Evolutionary conservation across 2,113 vertebrate species (phyloP).

Genomic region (Macroglossus sobrinus): DNA sequence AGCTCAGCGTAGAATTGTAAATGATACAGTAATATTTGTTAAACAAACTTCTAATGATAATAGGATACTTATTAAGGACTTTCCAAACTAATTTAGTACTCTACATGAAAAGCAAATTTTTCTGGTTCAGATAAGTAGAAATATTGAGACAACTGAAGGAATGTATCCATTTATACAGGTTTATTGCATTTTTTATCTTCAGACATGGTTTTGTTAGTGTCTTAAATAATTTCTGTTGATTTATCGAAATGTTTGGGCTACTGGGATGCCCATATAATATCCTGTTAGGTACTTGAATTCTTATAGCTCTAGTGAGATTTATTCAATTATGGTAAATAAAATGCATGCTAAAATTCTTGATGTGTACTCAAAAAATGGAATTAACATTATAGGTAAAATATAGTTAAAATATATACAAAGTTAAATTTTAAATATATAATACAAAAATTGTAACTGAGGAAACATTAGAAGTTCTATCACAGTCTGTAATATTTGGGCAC

Average conservation of each 20-base stretch:
- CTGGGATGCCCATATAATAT: slow-evolving; percentile 4
- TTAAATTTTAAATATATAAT: neutral
- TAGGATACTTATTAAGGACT: slow-evolving; percentile 68
- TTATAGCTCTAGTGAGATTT: neutral
- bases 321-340: neutral
- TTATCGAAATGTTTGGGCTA: neutral
- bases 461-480: neutral
- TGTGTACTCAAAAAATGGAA: neutral
- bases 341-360: neutral
- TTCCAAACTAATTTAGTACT: slow-evolving; percentile 41
- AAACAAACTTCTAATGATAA: slow-evolving; percentile 71
- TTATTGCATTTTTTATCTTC: slow-evolving; percentile 4
- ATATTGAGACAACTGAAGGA: neutral
- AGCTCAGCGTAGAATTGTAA: slow-evolving; percentile 74
- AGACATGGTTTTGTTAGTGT: slow-evolving; percentile 31
- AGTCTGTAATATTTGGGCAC: neutral
- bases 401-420: neutral
- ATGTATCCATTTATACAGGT: neutral
- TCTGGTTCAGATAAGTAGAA: neutral
- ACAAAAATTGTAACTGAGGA: neutral
- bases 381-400: neutral
- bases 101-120: slow-evolving; percentile 9
- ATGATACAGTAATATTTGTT: slow-evolving; percentile 76
- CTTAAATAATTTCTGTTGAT: slow-evolving; percentile 3
- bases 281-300: neutral